Conservation (phyloP, 2,113 vertebrate species). For the Mustela lutreola region DNA sequence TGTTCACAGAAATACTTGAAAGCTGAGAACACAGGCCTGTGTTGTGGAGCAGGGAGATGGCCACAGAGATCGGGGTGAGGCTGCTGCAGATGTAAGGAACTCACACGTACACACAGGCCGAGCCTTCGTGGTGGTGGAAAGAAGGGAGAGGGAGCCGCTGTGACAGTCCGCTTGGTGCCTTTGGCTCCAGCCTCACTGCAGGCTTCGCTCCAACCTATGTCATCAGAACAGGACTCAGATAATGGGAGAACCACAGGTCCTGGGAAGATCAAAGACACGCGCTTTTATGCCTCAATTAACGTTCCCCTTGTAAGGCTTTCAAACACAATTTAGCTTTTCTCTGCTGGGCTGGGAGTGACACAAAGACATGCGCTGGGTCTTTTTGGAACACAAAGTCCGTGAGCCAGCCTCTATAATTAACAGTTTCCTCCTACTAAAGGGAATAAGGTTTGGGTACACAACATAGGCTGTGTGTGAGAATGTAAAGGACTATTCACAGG, state of each 20-base stretch:
- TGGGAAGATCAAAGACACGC: slow-evolving; percentile 54
- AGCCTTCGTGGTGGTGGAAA: slow-evolving; percentile 73
- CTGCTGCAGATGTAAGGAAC: slow-evolving; percentile 53
- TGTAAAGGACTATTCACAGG: slow-evolving; percentile 70
- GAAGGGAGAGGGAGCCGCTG: neutral
- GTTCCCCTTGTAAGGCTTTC: slow-evolving; percentile 77
- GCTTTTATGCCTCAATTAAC: slow-evolving; percentile 85
- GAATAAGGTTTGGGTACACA: slow-evolving; percentile 69
- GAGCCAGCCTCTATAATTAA: slow-evolving; percentile 79
- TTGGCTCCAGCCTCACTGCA: neutral
- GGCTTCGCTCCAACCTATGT: rapidly evolving
- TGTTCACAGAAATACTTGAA: slow-evolving; percentile 73
- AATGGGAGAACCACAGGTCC: slow-evolving; percentile 52
- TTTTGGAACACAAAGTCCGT: slow-evolving; percentile 76
- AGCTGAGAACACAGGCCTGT: slow-evolving; percentile 65
- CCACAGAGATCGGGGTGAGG: slow-evolving; percentile 67
- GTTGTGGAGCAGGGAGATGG: slow-evolving; percentile 73
- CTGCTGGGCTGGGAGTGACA: slow-evolving; percentile 74
- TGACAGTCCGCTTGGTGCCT: neutral
- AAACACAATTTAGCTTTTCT: slow-evolving; percentile 79
- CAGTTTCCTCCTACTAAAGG: slow-evolving; percentile 77
- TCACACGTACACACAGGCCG: slow-evolving; percentile 75
- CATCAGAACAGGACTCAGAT: slow-evolving; percentile 46
- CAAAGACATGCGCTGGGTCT: slow-evolving; percentile 68
- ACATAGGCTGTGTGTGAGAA: slow-evolving; percentile 67